Base-by-base conservation (phyloP, 1,140 invertebrate genomes). In the Zaprionus capensis region DNA sequence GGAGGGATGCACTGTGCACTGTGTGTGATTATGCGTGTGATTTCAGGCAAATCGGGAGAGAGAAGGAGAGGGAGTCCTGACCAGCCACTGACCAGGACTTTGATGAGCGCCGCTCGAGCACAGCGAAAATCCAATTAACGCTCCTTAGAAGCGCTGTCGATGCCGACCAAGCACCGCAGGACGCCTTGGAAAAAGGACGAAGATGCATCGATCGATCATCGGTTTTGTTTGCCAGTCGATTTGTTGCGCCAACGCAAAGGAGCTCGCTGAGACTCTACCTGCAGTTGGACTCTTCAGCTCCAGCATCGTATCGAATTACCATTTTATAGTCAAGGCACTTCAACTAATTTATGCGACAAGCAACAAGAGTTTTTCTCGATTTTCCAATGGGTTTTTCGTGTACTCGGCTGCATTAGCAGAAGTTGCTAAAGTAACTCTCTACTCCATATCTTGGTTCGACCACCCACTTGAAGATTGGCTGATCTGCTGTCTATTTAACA, bases 121-220 rank as follows among this genome's bases (percentile, higher is more conserved):
- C 24, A 68, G 80, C 76, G 73, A 69, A 88, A 88, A 88, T 88
- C 84, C 69, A 88, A 88, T 88, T 88, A 88, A 88, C 85, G 85
- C 84, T 71, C 53, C 69, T 59, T 36, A 57, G 53, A 61, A 55
- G 26, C 31, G 14, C 67, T 55, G 3, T 22, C 36, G 49, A 61
- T 55, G 67, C 59, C 62, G 58, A 65, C 66, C 41, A 44, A 7
- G n/a, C 41, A 46, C 72, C 31, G 17, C 74, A 62, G 74, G 74
- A 76, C 24, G 20, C 38, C 24, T 7, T 38, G 15, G 26, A 17
- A 61, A 55, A 57, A 63, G 66, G 62, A 55, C 76, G 81, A 46
- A 46, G n/a, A 34, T 46, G 22, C 26, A 55, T 26, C 70, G 53
- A 80, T 78, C 72, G 53, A 81, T 79, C 64, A 78, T 79, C 36